Evolutionary conservation across 1,140 invertebrate species (phyloP).

Genomic region (Maconellicoccus hirsutus): DNA sequence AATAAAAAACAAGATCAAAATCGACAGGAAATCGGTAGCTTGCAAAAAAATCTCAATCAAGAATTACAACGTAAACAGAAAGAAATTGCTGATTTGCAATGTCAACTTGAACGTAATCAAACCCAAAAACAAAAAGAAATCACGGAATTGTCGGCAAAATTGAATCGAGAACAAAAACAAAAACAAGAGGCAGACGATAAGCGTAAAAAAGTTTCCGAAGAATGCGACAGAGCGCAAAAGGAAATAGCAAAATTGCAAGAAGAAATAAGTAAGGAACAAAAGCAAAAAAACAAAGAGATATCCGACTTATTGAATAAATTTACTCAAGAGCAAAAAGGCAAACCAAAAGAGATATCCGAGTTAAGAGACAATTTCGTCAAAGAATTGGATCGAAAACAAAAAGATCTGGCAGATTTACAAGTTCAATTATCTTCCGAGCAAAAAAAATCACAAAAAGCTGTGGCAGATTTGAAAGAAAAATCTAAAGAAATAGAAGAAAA

Average conservation of each 20-base stretch:
- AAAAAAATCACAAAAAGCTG: neutral
- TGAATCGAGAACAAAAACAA: neutral
- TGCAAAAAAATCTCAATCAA: neutral
- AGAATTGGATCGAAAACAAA: neutral
- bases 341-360: slow-evolving; percentile 24
- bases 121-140: neutral
- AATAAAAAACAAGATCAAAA: neutral
- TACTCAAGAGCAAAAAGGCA: neutral
- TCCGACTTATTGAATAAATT: slow-evolving; percentile 24
- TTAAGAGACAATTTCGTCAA: neutral
- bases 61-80: neutral
- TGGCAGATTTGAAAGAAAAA: neutral
- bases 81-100: neutral
- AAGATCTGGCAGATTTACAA: neutral
- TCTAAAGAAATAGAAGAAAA: neutral
- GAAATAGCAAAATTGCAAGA: neutral
- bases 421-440: neutral
- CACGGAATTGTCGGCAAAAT: neutral
- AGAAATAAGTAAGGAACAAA: slow-evolving; percentile 1
- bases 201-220: too few species aligned
- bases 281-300: slow-evolving; percentile 12
- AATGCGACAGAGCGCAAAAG: neutral
- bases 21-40: neutral
- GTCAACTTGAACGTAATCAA: neutral
- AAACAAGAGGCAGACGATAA: neutral